phyloP scores from a whole-genome alignment of 2,113 vertebrate species.

The Hylia prasina region DNA sequence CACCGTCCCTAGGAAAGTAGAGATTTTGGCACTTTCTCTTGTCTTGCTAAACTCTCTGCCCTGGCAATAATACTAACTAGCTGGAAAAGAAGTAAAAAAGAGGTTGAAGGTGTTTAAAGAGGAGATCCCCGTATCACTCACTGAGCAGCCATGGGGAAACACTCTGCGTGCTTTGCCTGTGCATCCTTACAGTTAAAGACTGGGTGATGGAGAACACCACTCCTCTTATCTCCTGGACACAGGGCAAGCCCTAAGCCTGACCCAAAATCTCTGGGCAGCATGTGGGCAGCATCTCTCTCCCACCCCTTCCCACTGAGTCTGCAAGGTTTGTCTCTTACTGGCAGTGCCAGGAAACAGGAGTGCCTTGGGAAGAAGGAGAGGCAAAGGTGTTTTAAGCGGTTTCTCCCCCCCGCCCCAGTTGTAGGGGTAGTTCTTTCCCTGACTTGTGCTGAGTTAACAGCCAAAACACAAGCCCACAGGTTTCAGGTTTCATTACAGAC shows the following conservation, averaged over 20 bases:
- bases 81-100: not conserved
- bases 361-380: not conserved
- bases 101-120: not conserved
- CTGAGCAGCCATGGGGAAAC: not conserved
- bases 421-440: not conserved
- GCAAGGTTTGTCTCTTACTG: not conserved
- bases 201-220: not conserved
- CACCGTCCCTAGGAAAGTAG: constrained; percentile 64
- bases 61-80: not conserved
- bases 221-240: not conserved
- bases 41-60: not conserved
- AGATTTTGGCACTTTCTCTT: constrained; percentile 46
- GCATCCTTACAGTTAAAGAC: not conserved
- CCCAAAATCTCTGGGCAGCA: not conserved
- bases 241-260: not conserved
- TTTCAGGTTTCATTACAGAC: constrained; percentile 21
- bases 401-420: fast-evolving
- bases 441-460: not conserved
- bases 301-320: fast-evolving
- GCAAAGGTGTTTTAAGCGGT: not conserved
- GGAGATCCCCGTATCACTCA: not conserved
- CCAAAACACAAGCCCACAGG: not conserved
- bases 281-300: not conserved
- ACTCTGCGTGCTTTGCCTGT: not conserved
- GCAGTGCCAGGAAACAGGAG: not conserved